Evolutionary conservation across 2,797 vertebrate genomes (phyloP), one percentile per base, ranked within the genome.

Genomic region (Hemibagrus guttatus): DNA sequence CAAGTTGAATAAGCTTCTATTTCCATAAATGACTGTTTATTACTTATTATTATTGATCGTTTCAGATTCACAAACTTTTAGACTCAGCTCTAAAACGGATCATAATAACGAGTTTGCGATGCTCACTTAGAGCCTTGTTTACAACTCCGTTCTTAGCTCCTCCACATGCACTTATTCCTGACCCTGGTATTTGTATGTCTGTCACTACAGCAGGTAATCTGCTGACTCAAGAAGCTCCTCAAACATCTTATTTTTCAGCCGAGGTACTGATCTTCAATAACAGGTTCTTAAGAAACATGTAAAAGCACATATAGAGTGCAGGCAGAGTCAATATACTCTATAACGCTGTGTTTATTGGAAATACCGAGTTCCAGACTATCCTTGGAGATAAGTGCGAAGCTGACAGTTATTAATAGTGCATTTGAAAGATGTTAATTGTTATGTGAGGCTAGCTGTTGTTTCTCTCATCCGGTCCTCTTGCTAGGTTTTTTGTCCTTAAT

Each of bases 401-500:
- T 58, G 63, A 85, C 14, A 58, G 75, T 46, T 31, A n/a, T 81
- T 63, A 54, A 49, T 12, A n/a, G 46, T 12, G 17, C 17, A 21
- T 52, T 28, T 66, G n/a, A 66, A 17, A 64, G 80, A 21, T 21
- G 64, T 81, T 59, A 42, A 54, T 75, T 58, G 3, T 54, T 68
- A 42, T 4, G 5, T 42, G 68, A 82, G 7, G 6, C 59, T 28
- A 7, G 35, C 64, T 23, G 52, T 11, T 76, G 26, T 68, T 54
- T 49, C 1, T 72, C 11, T 64, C 58, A 83, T 59, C 85, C 46
- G 35, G 42, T 66, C 14, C 31, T 49, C 39, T 68, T 58, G 31
- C 54, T 13, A 13, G 75, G 28, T 61, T 61, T 58, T 84, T 82
- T 35, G 56, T 87, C 59, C 84, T 78, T 84, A 87, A 88, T 86